Conservation (phyloP, 92 coral and sea anemone genomes). For the Umimayanthus chanpuru region DNA sequence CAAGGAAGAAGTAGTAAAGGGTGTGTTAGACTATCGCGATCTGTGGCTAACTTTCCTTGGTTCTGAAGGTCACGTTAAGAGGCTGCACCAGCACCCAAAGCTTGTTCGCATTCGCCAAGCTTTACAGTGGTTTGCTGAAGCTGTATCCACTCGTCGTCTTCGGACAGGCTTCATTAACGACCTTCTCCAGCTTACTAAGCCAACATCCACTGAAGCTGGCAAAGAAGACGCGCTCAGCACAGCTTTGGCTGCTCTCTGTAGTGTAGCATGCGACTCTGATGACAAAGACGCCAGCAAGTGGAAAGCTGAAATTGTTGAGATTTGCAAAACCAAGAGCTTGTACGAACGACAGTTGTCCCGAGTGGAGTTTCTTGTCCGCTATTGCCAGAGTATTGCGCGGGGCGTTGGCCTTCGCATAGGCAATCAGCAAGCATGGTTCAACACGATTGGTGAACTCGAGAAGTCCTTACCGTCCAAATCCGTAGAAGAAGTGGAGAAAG, state of each 20-base stretch:
- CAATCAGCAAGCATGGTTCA: background rate
- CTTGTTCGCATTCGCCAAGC: background rate
- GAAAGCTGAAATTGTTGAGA: background rate
- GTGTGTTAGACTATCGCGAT: conserved; percentile 41
- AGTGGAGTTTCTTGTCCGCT: conserved; percentile 11
- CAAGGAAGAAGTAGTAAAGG: conserved; percentile 20
- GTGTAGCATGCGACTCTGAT: background rate
- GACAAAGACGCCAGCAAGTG: background rate
- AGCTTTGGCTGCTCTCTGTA: conserved; percentile 11
- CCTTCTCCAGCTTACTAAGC: background rate
- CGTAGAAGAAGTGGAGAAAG: conserved; percentile 8
- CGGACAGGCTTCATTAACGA: conserved; percentile 23
- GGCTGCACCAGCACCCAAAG: conserved; percentile 39
- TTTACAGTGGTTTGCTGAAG: conserved; percentile 11
- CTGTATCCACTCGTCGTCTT: background rate
- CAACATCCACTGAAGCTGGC: background rate
- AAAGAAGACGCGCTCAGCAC: background rate
- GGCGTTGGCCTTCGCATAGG: background rate
- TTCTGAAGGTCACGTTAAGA: conserved; percentile 42
- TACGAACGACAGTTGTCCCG: conserved; percentile 8
- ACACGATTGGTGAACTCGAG: background rate
- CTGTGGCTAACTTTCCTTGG: conserved; percentile 51
- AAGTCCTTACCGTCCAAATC: background rate
- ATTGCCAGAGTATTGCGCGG: background rate
- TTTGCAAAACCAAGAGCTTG: background rate